Conservation (phyloP, 2,797 vertebrate genomes). For the Sebastes iracundus region DNA sequence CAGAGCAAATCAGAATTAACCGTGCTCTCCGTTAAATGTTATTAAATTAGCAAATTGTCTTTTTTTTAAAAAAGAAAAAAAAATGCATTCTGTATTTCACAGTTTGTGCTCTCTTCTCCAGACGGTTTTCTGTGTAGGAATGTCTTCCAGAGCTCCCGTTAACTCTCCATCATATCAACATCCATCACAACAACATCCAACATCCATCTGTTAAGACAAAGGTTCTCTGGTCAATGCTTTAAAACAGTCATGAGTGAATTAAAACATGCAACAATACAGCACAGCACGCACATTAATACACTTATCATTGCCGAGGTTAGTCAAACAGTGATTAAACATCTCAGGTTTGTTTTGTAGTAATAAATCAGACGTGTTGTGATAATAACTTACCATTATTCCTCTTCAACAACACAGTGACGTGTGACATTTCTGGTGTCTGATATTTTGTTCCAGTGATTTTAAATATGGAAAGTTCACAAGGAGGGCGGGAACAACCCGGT, state of each 20-base stretch:
- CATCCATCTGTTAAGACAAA: constrained; percentile 41
- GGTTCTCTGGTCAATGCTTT: constrained; percentile 18
- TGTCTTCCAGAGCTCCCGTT: constrained; percentile 51
- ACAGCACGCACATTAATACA: constrained; percentile 49
- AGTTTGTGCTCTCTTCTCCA: not conserved
- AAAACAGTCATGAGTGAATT: constrained; percentile 28
- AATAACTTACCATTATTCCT: constrained; percentile 51
- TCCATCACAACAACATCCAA: constrained; percentile 59
- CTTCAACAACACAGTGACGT: not conserved
- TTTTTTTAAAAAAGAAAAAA: no score
- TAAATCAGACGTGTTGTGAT: not conserved
- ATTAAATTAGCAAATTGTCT: not conserved
- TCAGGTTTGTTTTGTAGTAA: not conserved
- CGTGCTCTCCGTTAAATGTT: no score
- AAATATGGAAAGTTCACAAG: constrained; percentile 35
- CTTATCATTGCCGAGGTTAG: constrained; percentile 16
- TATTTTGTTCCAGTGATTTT: constrained; percentile 12
- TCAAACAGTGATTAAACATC: not conserved
- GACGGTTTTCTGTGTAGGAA: not conserved
- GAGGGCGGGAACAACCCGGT: not conserved
- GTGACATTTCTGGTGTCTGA: not conserved
- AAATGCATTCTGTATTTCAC: not conserved
- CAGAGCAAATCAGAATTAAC: not conserved
- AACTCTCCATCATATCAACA: constrained; percentile 45
- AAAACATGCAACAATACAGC: constrained; percentile 56